Evolutionary conservation across 1,140 invertebrate genomes (phyloP).

Genomic region (Nephotettix cincticeps): DNA sequence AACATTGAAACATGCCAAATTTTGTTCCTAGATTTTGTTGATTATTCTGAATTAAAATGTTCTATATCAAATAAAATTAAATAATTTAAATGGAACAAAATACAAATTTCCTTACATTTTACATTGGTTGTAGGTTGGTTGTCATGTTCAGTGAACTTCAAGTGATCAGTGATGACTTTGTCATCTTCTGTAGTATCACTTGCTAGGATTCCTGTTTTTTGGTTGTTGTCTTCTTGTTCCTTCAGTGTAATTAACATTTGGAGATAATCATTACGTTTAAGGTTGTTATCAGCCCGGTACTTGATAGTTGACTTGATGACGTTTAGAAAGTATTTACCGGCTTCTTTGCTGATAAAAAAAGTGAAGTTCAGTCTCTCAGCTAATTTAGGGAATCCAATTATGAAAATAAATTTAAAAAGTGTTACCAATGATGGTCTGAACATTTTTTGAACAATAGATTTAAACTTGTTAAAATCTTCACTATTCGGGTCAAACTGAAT

Average conservation of each 20-base stretch:
- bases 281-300: constrained; percentile 37
- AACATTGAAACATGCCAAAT: too few relatives aligned
- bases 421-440: not conserved
- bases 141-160: too few relatives aligned
- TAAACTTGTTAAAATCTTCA: not conserved
- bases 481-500: constrained; percentile 36
- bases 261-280: constrained; percentile 46
- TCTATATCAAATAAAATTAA: too few relatives aligned
- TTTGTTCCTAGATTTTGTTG: too few relatives aligned
- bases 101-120: too few relatives aligned
- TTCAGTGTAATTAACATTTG: constrained; percentile 36
- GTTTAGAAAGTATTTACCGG: constrained; percentile 38
- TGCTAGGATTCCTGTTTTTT: too few relatives aligned
- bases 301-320: constrained; percentile 39
- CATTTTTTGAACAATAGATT: not conserved
- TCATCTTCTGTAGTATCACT: too few relatives aligned
- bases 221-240: constrained; percentile 9
- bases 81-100: too few relatives aligned
- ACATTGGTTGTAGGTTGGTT: too few relatives aligned
- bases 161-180: too few relatives aligned
- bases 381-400: not conserved
- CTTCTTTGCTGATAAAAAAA: constrained; percentile 30
- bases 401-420: constrained; percentile 1
- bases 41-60: too few relatives aligned
- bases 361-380: constrained; percentile 17